Evolutionary conservation across 2,113 vertebrate species (phyloP), one percentile per base, ranked within the genome.

Genomic region (Nerophis lumbriciformis): DNA sequence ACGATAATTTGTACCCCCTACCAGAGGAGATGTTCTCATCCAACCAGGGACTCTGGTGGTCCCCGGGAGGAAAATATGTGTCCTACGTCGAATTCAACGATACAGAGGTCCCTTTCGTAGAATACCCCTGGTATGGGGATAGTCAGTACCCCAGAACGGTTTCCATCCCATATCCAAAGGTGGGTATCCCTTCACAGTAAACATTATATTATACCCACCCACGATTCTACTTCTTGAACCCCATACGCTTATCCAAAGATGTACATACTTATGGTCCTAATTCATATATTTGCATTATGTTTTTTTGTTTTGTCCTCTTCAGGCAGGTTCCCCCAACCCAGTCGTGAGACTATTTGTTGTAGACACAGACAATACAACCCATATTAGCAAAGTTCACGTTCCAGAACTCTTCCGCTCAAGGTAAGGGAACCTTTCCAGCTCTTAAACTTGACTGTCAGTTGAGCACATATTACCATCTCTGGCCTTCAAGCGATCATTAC

Each of bases 21-120:
- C 74, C 80, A 99, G 97, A 99, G 93, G 95, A 97, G 88, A 96
- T 98, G 95, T 93, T 97, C 63, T 94, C 92, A 4, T 88, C 91
- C 73, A 91, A 83, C 75, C 89, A 91, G 59, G 95, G 92, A 47
- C 70, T 98, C 21, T 99, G 95, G 95, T 99, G 95, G 95, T 98
- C 96, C 74, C 94, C 95, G 56, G 91, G 84, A 70, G 93, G 92
- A 67, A 92, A 68, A 62, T 91, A 90, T 57, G 72, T 99, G 87
- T 95, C 96, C 10, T 99, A 93, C 2, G 88, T 87, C 19, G 79
- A 94, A 68, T 94, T 95, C 85, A 97, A 99, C 68, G 96, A 98
- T 77, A 92, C 90, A 0, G 69, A 78, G 10, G 94, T 98, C 72
- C 92, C 93, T 68, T 74, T 67, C 54, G 98, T 98, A 59, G 93